Evolutionary conservation across 2,797 vertebrate species (phyloP).

Genomic region (Liasis olivaceus): DNA sequence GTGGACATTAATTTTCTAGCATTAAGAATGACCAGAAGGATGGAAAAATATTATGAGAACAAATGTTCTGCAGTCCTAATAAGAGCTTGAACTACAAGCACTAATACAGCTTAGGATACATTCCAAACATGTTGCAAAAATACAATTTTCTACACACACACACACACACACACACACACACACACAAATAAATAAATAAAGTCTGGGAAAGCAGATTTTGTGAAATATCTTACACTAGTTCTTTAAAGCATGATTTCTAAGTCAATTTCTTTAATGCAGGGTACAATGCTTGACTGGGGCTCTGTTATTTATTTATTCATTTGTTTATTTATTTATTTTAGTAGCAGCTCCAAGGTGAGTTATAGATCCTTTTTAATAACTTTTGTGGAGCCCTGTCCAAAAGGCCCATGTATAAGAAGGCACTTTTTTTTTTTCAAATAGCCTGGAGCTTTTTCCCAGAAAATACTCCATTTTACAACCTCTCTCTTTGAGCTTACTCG

Average conservation of each 20-base stretch:
- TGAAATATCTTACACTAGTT: background rate
- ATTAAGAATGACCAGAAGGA: background rate
- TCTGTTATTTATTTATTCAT: background rate
- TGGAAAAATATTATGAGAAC: background rate
- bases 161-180: no score
- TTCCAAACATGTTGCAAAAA: background rate
- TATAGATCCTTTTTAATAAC: constrained; percentile 1
- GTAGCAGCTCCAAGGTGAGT: background rate
- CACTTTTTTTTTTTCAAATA: background rate
- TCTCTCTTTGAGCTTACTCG: constrained; percentile 14
- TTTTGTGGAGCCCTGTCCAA: background rate
- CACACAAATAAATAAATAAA: background rate
- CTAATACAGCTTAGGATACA: background rate
- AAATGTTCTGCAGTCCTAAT: background rate
- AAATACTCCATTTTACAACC: background rate
- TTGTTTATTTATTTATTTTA: background rate
- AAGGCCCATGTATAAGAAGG: background rate
- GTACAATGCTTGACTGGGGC: background rate
- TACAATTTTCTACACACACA: background rate
- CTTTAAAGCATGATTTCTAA: background rate
- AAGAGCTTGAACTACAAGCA: background rate
- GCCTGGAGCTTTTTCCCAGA: background rate
- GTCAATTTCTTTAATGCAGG: background rate
- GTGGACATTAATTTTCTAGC: background rate
- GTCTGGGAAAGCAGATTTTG: background rate